Evolutionary conservation across 2,888 invertebrate genomes (phyloP).

Genomic region (Himalopsyche kuldschensis): DNA sequence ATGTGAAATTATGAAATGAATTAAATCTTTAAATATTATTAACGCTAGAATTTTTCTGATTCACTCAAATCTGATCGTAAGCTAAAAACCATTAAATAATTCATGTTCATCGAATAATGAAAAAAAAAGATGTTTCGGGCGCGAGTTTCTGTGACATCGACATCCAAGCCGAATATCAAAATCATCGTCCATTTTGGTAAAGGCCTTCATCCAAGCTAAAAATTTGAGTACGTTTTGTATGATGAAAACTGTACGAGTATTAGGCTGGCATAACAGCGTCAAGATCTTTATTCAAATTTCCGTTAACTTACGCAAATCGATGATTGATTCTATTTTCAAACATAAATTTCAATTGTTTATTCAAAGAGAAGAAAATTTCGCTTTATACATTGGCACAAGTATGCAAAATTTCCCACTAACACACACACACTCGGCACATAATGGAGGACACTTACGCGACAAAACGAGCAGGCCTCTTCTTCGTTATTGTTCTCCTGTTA

Average conservation of each 20-base stretch:
- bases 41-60: too few relatives aligned
- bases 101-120: too few relatives aligned
- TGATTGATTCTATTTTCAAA: neutral
- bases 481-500: conserved; percentile 6
- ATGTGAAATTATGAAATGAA: too few relatives aligned
- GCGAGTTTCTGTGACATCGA: too few relatives aligned
- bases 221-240: too few relatives aligned
- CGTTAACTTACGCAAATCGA: neutral
- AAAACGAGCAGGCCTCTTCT: neutral
- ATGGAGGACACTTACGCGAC: neutral
- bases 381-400: neutral
- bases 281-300: neutral
- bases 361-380: neutral
- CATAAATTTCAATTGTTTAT: neutral
- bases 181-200: too few relatives aligned
- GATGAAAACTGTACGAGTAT: neutral
- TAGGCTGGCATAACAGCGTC: neutral
- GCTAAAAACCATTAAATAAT: too few relatives aligned
- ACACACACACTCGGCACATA: neutral
- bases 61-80: too few relatives aligned
- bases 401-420: neutral
- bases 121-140: too few relatives aligned
- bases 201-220: too few relatives aligned
- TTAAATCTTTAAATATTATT: too few relatives aligned
- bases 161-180: too few relatives aligned